A percentile compares a stretch with the other conserved stretches of the same genome.
Evolutionary conservation across 2,888 invertebrate species (phyloP).

Genomic region (Cremastinae sp.): DNA sequence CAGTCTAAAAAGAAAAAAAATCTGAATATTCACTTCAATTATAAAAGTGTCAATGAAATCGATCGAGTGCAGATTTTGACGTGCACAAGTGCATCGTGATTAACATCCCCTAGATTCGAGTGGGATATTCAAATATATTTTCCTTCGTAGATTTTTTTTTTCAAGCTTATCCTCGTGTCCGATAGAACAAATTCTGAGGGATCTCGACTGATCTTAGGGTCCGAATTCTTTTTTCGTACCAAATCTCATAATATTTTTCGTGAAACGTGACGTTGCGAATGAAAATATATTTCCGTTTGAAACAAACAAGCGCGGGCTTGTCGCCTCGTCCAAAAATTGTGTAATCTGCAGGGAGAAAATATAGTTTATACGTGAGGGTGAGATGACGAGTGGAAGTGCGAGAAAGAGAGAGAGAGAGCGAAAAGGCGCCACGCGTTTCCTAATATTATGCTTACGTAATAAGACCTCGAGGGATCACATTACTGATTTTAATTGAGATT

Average conservation of each 20-base stretch:
- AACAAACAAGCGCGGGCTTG: conserved; percentile 32
- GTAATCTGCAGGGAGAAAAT: conserved; percentile 30
- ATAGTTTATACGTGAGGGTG: conserved; percentile 20
- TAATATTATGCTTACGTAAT: conserved; percentile 62
- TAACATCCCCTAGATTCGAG: no score
- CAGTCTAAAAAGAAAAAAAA: conserved; percentile 1
- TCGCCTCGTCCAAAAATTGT: conserved; percentile 46
- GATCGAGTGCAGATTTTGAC: no score
- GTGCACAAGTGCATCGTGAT: no score
- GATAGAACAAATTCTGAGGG: not conserved
- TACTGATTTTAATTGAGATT: conserved; percentile 57
- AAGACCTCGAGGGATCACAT: conserved; percentile 47
- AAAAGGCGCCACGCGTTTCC: conserved; percentile 46
- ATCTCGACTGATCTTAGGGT: conserved; percentile 10
- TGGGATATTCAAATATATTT: no score
- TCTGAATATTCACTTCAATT: conserved; percentile 14
- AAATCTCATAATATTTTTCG: conserved; percentile 1
- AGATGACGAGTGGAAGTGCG: conserved; percentile 8
- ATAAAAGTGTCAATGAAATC: no score
- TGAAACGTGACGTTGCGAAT: conserved; percentile 4
- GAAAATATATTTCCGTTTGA: conserved; percentile 50
- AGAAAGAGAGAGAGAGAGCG: conserved; percentile 26
- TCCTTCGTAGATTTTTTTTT: no score
- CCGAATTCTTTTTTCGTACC: not conserved
- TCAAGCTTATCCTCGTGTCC: no score